These are phyloP conservation scores for Sinocyclocheilus grahami DNA, from an alignment of 2,113 vertebrate species.

Conservation along the genomic window DNA sequence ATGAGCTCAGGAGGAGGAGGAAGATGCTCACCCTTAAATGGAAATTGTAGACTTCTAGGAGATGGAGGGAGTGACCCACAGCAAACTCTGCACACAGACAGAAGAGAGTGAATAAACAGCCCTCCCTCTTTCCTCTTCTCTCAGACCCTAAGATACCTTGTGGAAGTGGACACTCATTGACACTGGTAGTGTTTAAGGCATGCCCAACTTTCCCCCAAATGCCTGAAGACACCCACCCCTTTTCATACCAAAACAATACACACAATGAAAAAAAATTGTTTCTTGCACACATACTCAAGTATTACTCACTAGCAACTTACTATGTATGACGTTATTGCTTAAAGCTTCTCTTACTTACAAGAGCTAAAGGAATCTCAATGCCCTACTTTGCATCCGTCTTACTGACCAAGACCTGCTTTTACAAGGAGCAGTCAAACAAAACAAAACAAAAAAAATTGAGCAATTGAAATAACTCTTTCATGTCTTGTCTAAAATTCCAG, in stretches of 20 bases:
- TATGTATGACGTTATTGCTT: slow-evolving; percentile 4
- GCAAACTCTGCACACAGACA: not conserved
- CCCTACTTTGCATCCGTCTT: slow-evolving; percentile 8
- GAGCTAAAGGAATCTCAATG: not conserved
- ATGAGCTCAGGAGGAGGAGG: not conserved
- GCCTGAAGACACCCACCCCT: not conserved
- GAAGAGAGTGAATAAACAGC: slow-evolving; percentile 10
- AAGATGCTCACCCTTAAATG: not conserved
- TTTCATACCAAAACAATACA: not conserved
- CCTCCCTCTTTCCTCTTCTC: not conserved
- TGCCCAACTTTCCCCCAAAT: not conserved
- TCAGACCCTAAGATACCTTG: slow-evolving; percentile 20
- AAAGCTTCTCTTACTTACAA: not conserved
- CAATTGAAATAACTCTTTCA: no score
- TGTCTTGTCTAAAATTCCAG: not conserved
- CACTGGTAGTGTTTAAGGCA: not conserved
- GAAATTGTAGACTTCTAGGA: not conserved
- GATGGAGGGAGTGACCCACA: slow-evolving; percentile 38
- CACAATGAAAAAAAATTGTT: not conserved
- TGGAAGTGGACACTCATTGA: not conserved
- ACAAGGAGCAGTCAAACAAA: not conserved
- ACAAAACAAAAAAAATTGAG: not conserved
- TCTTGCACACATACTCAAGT: not conserved
- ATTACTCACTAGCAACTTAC: not conserved
- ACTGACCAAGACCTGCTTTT: slow-evolving; percentile 1